phyloP scores from a whole-genome alignment of 1,140 invertebrate genomes.

The Microplitis mediator region DNA sequence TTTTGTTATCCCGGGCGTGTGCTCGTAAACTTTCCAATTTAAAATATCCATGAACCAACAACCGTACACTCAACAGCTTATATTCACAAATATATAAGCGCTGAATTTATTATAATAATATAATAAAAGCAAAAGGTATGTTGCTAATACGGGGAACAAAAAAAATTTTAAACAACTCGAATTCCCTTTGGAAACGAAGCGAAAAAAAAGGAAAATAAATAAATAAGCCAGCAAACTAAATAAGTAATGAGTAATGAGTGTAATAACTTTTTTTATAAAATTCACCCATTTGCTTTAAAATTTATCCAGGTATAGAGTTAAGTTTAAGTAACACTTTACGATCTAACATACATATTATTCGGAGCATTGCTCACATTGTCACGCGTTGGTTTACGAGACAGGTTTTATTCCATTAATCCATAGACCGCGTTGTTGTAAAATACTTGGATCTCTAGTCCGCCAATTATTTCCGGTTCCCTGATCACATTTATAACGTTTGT shows the following conservation, averaged over 20 bases:
- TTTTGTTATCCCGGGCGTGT: constrained; percentile 42
- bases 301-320: neutral
- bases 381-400: constrained; percentile 46
- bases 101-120: constrained; percentile 48
- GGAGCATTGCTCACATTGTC: constrained; percentile 45
- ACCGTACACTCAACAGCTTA: too few relatives aligned
- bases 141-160: constrained; percentile 4
- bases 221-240: neutral
- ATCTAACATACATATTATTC: constrained; percentile 42
- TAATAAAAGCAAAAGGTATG: constrained; percentile 20
- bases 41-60: constrained; percentile 6
- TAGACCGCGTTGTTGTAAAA: neutral
- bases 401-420: constrained; percentile 37
- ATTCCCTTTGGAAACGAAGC: neutral
- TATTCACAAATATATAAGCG: constrained; percentile 35
- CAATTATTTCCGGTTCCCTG: constrained; percentile 51
- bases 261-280: constrained; percentile 18
- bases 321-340: constrained; percentile 40
- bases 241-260: constrained; percentile 15
- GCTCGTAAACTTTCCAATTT: constrained; percentile 44
- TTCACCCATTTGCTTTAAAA: constrained; percentile 11
- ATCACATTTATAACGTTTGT: constrained; percentile 46
- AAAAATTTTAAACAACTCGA: constrained; percentile 26
- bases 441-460: constrained; percentile 14
- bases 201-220: constrained; percentile 13